Conservation (phyloP, 2,797 vertebrate species). For the Numenius phaeopus region DNA sequence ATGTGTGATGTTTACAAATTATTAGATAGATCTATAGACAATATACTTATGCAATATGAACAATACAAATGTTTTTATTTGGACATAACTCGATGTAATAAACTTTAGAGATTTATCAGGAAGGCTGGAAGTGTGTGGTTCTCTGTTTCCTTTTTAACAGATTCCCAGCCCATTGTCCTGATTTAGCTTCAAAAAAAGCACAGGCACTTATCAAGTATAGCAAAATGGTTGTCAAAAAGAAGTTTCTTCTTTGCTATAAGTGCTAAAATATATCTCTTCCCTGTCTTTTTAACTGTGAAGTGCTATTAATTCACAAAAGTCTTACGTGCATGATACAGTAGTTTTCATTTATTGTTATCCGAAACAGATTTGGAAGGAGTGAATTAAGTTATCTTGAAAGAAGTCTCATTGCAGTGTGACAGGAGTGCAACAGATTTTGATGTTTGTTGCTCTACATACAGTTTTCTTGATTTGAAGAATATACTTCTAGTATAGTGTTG, state of each 20-base stretch:
- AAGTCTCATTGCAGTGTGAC: neutral
- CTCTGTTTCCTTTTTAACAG: neutral
- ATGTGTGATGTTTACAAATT: neutral
- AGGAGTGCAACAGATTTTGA: neutral
- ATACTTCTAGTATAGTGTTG: neutral
- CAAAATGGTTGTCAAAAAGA: neutral
- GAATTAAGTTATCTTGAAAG: neutral
- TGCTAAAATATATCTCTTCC: neutral
- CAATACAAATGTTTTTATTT: neutral
- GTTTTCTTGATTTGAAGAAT: slow-evolving; percentile 5
- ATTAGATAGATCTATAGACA: neutral
- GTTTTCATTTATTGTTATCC: neutral
- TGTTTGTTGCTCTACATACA: neutral
- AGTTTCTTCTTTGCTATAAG: neutral
- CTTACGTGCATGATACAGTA: neutral
- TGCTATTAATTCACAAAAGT: neutral
- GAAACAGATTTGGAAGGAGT: neutral
- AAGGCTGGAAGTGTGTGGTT: neutral
- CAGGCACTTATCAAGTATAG: neutral
- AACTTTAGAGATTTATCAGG: neutral
- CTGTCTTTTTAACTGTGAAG: neutral
- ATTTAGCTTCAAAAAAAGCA: neutral
- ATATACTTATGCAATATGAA: neutral
- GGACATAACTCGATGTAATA: neutral
- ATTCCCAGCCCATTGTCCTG: neutral